Conservation (phyloP, 23 tunicate genomes). For the Clavelina lepadiformis region DNA sequence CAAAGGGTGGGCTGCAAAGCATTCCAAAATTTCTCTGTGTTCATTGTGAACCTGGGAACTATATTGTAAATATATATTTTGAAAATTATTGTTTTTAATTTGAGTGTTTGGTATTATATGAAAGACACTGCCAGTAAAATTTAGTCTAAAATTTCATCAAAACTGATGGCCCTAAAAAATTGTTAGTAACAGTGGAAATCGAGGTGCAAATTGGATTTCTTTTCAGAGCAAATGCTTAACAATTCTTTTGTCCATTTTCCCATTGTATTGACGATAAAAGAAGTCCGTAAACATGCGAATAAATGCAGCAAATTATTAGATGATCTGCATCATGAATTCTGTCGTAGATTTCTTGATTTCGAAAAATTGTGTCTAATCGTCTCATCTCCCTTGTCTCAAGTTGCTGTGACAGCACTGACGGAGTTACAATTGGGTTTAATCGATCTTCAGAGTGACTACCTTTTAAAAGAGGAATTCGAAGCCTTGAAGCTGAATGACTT, state of each 20-base stretch:
- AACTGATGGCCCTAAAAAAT: too few species aligned
- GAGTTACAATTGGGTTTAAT: conserved; percentile 14
- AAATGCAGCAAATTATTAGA: conserved; percentile 21
- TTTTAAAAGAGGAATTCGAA: conserved; percentile 24
- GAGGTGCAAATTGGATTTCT: conserved; percentile 10
- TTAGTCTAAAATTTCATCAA: too few species aligned
- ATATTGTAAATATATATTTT: too few species aligned
- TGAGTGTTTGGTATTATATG: too few species aligned
- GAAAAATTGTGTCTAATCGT: conserved; percentile 11
- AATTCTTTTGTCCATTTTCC: conserved; percentile 21
- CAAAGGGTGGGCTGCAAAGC: too few species aligned
- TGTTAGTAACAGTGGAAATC: too few species aligned
- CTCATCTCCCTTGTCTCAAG: conserved; percentile 17
- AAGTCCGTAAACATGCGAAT: too few species aligned
- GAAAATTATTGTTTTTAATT: too few species aligned
- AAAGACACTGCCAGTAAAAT: too few species aligned
- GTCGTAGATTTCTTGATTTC: conserved; percentile 28
- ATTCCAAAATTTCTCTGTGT: too few species aligned
- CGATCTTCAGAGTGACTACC: conserved; percentile 28
- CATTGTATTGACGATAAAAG: conserved; percentile 19
- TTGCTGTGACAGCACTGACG: conserved; percentile 14
- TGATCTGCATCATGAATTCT: conserved; percentile 25
- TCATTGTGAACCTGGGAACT: too few species aligned
- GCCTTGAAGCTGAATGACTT: conserved; percentile 25
- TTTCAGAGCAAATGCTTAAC: conserved; percentile 10